These are phyloP conservation scores for Strix uralensis DNA, from an alignment of 2,113 vertebrate genomes.

Conservation along the genomic window DNA sequence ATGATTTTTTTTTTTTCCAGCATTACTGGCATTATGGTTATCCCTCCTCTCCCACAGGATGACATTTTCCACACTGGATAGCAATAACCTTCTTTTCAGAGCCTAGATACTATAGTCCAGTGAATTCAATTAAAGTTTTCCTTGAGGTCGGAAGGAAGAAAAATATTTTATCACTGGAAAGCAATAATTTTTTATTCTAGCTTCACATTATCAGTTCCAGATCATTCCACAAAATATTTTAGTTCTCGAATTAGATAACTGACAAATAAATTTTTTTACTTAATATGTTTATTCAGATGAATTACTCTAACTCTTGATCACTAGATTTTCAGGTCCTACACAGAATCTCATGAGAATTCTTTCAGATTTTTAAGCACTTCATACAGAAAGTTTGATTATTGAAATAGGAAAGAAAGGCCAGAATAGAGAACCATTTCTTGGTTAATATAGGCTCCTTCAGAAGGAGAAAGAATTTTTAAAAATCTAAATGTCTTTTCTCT, in stretches of 20 bases:
- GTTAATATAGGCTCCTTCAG: background rate
- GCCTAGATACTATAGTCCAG: background rate
- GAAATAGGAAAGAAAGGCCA: background rate
- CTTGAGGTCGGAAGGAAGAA: background rate
- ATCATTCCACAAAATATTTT: background rate
- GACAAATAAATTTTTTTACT: background rate
- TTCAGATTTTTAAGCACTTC: background rate
- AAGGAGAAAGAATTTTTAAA: background rate
- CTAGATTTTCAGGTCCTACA: background rate
- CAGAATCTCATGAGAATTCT: background rate
- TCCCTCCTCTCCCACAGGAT: background rate
- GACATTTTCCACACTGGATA: background rate
- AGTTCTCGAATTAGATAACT: background rate
- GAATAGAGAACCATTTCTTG: background rate
- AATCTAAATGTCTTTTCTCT: background rate
- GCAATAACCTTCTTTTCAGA: background rate
- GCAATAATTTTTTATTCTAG: background rate
- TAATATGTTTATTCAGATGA: background rate
- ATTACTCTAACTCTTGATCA: background rate
- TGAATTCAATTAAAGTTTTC: background rate
- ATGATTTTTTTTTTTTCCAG: background rate
- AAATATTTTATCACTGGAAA: background rate
- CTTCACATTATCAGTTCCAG: background rate
- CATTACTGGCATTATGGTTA: constrained; percentile 31
- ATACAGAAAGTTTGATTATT: background rate